Conservation (phyloP, 2,888 invertebrate genomes). For the Rapana venosa region DNA sequence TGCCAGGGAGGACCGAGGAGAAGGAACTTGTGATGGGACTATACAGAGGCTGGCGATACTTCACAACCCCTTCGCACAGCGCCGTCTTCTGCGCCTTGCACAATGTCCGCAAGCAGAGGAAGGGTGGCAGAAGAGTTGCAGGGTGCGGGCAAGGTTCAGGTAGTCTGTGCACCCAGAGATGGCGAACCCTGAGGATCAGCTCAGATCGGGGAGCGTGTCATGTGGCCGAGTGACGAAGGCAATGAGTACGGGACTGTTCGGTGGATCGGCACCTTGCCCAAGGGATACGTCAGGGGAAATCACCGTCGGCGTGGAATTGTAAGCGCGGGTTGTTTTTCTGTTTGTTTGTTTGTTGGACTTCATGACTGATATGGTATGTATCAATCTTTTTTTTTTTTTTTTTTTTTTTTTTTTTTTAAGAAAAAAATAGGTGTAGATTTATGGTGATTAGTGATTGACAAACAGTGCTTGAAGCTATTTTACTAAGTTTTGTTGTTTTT, state of each 20-base stretch:
- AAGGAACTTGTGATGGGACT: slow-evolving; percentile 67
- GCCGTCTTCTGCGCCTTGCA: slow-evolving; percentile 67
- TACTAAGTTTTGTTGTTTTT: too few species aligned
- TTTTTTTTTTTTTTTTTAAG: too few species aligned
- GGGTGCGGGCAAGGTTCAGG: slow-evolving; percentile 45
- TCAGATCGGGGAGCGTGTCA: slow-evolving; percentile 80
- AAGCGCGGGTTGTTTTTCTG: slow-evolving; percentile 70
- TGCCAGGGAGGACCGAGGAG: slow-evolving; percentile 31
- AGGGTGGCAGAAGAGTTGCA: slow-evolving; percentile 45
- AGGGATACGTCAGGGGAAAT: slow-evolving; percentile 77
- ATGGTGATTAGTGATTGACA: too few species aligned
- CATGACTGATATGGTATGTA: too few species aligned
- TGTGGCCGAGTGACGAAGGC: slow-evolving; percentile 80
- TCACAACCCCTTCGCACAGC: slow-evolving; percentile 59
- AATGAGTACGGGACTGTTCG: slow-evolving; percentile 80
- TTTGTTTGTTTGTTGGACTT: not conserved
- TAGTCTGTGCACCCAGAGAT: slow-evolving; percentile 34
- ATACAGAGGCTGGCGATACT: slow-evolving; percentile 61
- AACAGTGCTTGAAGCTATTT: too few species aligned
- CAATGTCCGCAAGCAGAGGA: slow-evolving; percentile 60
- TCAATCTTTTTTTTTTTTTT: too few species aligned
- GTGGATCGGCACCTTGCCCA: slow-evolving; percentile 81
- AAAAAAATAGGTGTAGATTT: too few species aligned
- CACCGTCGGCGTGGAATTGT: slow-evolving; percentile 82
- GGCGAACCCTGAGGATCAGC: slow-evolving; percentile 31